Evolutionary conservation across 2,797 vertebrate genomes (phyloP), one percentile per base, ranked within the genome.

Genomic region (Chelon labrosus): DNA sequence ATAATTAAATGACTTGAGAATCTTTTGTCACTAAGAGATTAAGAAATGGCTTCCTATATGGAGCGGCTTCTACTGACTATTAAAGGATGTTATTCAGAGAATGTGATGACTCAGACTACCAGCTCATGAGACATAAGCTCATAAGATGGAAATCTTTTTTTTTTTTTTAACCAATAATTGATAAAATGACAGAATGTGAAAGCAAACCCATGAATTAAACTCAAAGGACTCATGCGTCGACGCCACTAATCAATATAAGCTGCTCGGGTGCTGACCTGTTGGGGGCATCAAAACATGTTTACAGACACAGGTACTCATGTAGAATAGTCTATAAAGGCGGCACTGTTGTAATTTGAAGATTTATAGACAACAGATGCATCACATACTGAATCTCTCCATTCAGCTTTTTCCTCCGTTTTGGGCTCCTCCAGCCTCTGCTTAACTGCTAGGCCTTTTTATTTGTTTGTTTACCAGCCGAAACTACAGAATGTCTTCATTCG

Each of bases 1-100:
- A 80, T 77, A 70, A 87, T 79, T 60, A 49, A 82, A 87, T 77
- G 70, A 80, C 39, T 51, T 19, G 10, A 25, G 42, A 82, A 79
- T 69, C 50, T 69, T 77, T 88, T 78, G 77, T 76, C 70, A 87
- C 82, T 73, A 85, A 57, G 79, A 79, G 79, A 90, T 90, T 81
- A 86, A 73, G 64, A 78, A 56, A 55, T 70, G 50, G 46, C 68
- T 73, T 70, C 87, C 75, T 75, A 37, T 73, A 64, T 41, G 61
- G 54, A 87, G 70, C 60, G 69, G 61, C 75, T 77, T 80, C 70
- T 88, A 78, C 80, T 69, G 83, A 81, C 3, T 27, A 77, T 46
- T 79, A 69, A 86, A 88, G 81, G 85, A 74, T 74, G 84, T 72
- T 56, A 72, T 77, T 27, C 25, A 79, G 79, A 79, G 84, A 85